Evolutionary conservation across 30 jellyfish, hydroid and myxozoan species (phyloP), one percentile per base, ranked within the genome.

Genomic region (Chrysaora quinquecirrha): DNA sequence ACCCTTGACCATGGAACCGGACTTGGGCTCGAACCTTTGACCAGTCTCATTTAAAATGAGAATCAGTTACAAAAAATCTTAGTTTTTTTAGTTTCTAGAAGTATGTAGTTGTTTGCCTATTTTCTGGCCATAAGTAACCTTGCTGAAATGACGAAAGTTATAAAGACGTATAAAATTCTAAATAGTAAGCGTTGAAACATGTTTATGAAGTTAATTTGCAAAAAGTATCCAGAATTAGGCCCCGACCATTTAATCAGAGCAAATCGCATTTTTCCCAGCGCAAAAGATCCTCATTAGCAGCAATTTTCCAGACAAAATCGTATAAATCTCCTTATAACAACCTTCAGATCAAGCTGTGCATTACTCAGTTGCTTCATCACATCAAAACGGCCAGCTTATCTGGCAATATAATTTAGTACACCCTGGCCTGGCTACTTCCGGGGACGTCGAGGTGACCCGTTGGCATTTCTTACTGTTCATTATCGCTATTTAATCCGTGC

Each of bases 341-440:
- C 54, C 14, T 14, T 6, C 14, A 38, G 11, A 38, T 38, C 54
- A 38, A 3, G 54, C 54, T 38, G 54, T 38, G 54, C 54, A 38
- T 38, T 38, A 3, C 54, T 38, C 54, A 6, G 14, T 3, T 14
- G 54, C 54, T 38, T 38, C 54, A 38, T 38, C 54, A 38, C 54
- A 38, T 38, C 54, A 38, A 38, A 38, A 6, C 54, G 6, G 54
- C 54, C 11, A 3, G 6, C 14, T 38, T 14, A 38, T 3, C 6
- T 38, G 6, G 11, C 54, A 38, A 38, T 38, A 38, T 3, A 38
- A 14, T 38, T 14, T 14, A 38, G 54, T 38, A 14, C 12, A 16
- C 68, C 68, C 68, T 52, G 68, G 27, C 29, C 68, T 52, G 68
- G 29, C 29, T 52, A 52, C 68, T 52, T 52, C 68, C 68, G 68